A percentile compares a stretch with the other conserved stretches of the same genome.
phyloP scores from a whole-genome alignment of 2,113 vertebrate genomes.

The Mirounga angustirostris region DNA sequence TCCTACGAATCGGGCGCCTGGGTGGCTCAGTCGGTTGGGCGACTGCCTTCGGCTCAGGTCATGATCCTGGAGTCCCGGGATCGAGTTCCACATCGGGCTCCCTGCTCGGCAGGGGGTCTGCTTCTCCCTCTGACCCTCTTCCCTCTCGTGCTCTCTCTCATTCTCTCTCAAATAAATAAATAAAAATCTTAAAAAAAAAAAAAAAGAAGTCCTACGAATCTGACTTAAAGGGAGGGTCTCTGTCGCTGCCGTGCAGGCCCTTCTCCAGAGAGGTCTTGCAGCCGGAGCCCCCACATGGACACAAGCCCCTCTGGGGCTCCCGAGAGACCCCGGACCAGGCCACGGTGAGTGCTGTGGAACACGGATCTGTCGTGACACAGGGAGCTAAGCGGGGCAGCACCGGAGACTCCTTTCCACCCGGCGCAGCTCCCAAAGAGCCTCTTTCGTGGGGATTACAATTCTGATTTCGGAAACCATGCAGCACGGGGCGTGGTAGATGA shows the following conservation, averaged over 20 bases:
- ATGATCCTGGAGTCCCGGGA: too few relatives aligned
- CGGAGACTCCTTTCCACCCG: rapidly evolving
- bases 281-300: rapidly evolving
- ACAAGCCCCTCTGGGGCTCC: neutral
- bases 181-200: too few relatives aligned
- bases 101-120: too few relatives aligned
- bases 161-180: too few relatives aligned
- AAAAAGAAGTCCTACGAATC: rapidly evolving
- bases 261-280: neutral
- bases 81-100: too few relatives aligned
- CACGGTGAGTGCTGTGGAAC: neutral
- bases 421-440: neutral
- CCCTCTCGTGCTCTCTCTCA: too few relatives aligned
- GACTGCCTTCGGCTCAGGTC: too few relatives aligned
- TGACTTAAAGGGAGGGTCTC: neutral
- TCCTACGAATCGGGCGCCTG: neutral
- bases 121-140: too few relatives aligned
- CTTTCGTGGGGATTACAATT: rapidly evolving
- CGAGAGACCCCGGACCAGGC: rapidly evolving
- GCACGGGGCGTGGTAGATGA: rapidly evolving
- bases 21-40: too few relatives aligned
- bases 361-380: neutral
- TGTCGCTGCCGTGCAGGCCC: neutral
- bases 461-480: rapidly evolving
- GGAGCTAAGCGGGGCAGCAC: rapidly evolving